These are phyloP conservation scores for Chouioia cunea DNA, from an alignment of 2,888 invertebrate genomes.

Conservation along the genomic window DNA sequence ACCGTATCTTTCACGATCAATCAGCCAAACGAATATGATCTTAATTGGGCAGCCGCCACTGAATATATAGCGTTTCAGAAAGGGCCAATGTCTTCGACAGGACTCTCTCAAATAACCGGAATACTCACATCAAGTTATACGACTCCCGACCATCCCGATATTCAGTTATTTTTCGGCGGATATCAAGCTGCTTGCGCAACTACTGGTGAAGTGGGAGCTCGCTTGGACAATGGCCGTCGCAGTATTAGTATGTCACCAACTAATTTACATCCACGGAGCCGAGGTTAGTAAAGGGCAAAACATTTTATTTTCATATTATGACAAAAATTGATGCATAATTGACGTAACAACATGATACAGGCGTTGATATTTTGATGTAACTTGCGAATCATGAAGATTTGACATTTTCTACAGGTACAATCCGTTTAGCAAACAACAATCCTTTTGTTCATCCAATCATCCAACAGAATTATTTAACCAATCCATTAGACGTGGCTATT, in stretches of 20 bases:
- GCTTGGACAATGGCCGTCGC: slow-evolving; percentile 60
- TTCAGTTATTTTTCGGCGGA: slow-evolving; percentile 78
- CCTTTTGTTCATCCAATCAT: slow-evolving; percentile 80
- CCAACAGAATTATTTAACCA: slow-evolving; percentile 81
- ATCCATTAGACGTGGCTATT: slow-evolving; percentile 76
- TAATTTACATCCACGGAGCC: slow-evolving; percentile 76
- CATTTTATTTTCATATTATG: neutral
- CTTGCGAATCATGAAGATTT: neutral
- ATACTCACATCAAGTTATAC: slow-evolving; percentile 75
- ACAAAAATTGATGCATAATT: neutral
- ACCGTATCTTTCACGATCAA: slow-evolving; percentile 72
- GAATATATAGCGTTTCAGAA: slow-evolving; percentile 74
- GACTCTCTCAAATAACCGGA: slow-evolving; percentile 76
- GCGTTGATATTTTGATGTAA: too few relatives aligned
- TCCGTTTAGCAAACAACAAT: slow-evolving; percentile 74
- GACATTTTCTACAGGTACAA: slow-evolving; percentile 52
- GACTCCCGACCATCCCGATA: slow-evolving; percentile 73
- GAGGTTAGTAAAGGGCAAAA: slow-evolving; percentile 69
- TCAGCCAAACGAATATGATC: slow-evolving; percentile 70
- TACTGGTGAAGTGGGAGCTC: slow-evolving; percentile 68
- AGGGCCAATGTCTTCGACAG: slow-evolving; percentile 77
- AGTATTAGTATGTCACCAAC: slow-evolving; percentile 72
- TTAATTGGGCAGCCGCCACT: slow-evolving; percentile 75
- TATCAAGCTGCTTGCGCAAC: slow-evolving; percentile 74
- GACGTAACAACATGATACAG: neutral